Conservation (phyloP, 2,888 invertebrate species). For the Autographa gamma region DNA sequence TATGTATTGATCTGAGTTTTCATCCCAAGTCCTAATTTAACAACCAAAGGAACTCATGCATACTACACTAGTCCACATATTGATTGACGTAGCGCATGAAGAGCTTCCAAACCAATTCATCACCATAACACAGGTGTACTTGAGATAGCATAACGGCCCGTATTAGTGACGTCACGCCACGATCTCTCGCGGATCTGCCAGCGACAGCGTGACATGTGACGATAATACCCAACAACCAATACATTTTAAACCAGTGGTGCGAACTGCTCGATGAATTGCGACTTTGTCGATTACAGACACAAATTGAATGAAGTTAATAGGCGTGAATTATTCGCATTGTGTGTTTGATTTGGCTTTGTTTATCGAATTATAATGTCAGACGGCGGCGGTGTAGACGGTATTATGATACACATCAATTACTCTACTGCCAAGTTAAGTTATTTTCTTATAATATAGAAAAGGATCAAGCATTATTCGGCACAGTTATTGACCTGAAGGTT, state of each 20-base stretch:
- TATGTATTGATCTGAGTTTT: too few species aligned
- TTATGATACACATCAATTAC: neutral
- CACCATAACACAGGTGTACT: slow-evolving; percentile 42
- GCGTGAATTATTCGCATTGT: slow-evolving; percentile 73
- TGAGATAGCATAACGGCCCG: slow-evolving; percentile 50
- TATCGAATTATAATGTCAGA: slow-evolving; percentile 22
- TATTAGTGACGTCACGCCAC: slow-evolving; percentile 68
- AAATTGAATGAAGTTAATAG: slow-evolving; percentile 75
- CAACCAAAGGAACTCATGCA: neutral
- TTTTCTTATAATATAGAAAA: too few species aligned
- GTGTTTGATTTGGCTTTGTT: slow-evolving; percentile 54
- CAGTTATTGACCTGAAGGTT: too few species aligned
- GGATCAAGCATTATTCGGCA: too few species aligned
- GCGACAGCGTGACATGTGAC: slow-evolving; percentile 72
- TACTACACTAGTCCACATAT: neutral
- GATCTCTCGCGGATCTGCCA: slow-evolving; percentile 64
- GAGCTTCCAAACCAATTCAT: neutral
- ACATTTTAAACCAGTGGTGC: slow-evolving; percentile 80
- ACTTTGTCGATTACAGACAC: slow-evolving; percentile 79
- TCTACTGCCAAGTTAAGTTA: too few species aligned
- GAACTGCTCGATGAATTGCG: slow-evolving; percentile 69
- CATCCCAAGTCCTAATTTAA: neutral
- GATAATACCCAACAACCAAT: slow-evolving; percentile 73
- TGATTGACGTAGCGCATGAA: neutral
- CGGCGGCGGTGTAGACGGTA: neutral